Conservation (phyloP, 1,140 invertebrate genomes). For the Brachystomella parvula region DNA sequence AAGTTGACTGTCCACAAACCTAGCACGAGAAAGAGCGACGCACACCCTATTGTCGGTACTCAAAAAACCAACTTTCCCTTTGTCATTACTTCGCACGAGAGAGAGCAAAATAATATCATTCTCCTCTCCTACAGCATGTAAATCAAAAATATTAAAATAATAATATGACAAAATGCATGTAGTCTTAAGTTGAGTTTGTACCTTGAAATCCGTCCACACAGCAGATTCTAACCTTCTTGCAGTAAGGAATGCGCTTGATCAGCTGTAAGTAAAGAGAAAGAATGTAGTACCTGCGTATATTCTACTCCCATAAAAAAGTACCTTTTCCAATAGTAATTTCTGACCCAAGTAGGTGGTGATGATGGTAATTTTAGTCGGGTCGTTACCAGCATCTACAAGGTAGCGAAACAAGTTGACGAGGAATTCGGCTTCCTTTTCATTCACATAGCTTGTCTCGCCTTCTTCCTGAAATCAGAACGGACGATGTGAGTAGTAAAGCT, state of each 20-base stretch:
- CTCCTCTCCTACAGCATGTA: conserved; percentile 54
- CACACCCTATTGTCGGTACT: conserved; percentile 66
- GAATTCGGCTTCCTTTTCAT: conserved; percentile 53
- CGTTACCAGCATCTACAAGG: conserved; percentile 53
- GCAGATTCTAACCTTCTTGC: conserved; percentile 57
- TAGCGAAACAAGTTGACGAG: conserved; percentile 51
- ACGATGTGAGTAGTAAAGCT: neutral
- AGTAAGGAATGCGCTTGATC: conserved; percentile 31
- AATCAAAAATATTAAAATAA: neutral
- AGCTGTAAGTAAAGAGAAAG: conserved; percentile 20
- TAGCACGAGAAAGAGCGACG: conserved; percentile 73
- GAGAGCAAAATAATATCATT: conserved; percentile 75
- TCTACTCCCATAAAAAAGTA: conserved; percentile 17
- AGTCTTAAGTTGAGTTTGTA: conserved; percentile 34
- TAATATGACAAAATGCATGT: neutral
- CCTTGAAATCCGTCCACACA: conserved; percentile 72
- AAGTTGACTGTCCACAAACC: conserved; percentile 61
- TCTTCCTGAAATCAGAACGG: conserved; percentile 36
- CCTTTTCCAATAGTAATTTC: conserved; percentile 39
- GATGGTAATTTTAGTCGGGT: conserved; percentile 54
- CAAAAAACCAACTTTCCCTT: conserved; percentile 68
- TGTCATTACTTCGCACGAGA: conserved; percentile 63
- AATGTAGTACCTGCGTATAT: neutral
- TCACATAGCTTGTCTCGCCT: conserved; percentile 49
- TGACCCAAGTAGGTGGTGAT: conserved; percentile 58